Evolutionary conservation across 2,113 vertebrate genomes (phyloP).

Genomic region (Theristicus caerulescens): DNA sequence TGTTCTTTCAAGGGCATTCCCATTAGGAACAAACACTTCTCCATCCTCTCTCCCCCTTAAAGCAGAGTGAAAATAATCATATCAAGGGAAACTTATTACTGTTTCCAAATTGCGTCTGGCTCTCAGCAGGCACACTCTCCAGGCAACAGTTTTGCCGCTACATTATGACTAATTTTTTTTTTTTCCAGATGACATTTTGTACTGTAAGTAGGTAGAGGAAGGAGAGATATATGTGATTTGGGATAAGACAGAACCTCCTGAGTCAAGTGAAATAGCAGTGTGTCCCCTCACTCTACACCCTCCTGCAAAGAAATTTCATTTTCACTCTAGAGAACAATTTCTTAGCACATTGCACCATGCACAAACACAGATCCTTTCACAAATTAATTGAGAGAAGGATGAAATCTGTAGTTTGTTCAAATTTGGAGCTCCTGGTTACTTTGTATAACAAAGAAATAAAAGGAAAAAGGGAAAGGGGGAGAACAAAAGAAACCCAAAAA

Average conservation of each 20-base stretch:
- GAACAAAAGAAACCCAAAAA: conserved; percentile 63
- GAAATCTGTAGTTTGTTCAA: background rate
- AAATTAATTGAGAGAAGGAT: conserved; percentile 14
- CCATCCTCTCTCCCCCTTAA: conserved; percentile 61
- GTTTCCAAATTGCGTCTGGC: conserved; percentile 69
- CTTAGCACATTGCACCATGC: background rate
- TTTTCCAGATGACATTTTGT: conserved; percentile 54
- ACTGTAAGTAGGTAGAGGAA: conserved; percentile 33
- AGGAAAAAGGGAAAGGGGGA: background rate
- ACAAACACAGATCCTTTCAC: background rate
- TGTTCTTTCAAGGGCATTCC: conserved; percentile 69
- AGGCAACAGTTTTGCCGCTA: conserved; percentile 63
- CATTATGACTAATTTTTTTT: conserved; percentile 65
- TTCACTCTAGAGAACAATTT: background rate
- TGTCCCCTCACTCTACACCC: background rate
- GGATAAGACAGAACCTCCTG: background rate
- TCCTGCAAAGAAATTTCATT: conserved; percentile 10
- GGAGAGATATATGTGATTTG: conserved; percentile 18
- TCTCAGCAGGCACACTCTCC: conserved; percentile 67
- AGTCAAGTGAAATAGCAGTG: background rate
- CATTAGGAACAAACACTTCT: conserved; percentile 62
- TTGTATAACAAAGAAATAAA: background rate
- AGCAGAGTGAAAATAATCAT: conserved; percentile 71
- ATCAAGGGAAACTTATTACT: conserved; percentile 74
- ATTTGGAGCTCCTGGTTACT: background rate